A percentile compares a stretch with the other conserved stretches of the same genome.
Conservation (phyloP, 2,888 invertebrate genomes). For the Drosophila nr. medialis region DNA sequence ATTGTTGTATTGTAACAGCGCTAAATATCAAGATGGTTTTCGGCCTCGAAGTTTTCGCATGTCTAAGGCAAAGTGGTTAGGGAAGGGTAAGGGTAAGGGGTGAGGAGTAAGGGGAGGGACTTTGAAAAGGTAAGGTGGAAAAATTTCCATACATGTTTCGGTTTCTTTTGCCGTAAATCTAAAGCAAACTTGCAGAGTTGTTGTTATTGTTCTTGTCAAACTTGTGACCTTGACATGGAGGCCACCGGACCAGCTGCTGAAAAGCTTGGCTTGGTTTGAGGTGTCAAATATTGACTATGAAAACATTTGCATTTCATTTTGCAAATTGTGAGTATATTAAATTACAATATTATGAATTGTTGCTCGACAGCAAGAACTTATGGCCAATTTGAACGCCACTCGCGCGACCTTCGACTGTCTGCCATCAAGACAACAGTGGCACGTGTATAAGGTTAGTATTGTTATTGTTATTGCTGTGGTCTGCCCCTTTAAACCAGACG, state of each 20-base stretch:
- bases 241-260: constrained; percentile 2
- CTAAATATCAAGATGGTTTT: constrained; percentile 48
- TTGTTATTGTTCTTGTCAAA: constrained; percentile 7
- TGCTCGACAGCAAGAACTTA: constrained; percentile 8
- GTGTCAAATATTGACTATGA: constrained; percentile 67
- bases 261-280: constrained; percentile 3
- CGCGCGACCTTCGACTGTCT: constrained; percentile 59
- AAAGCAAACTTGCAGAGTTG: constrained; percentile 48
- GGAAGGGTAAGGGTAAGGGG: not conserved
- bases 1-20: constrained; percentile 19
- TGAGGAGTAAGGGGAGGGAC: not conserved
- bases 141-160: constrained; percentile 19
- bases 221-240: constrained; percentile 36
- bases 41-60: constrained; percentile 44
- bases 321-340: constrained; percentile 47
- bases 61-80: constrained; percentile 21
- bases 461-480: constrained; percentile 14
- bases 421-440: constrained; percentile 14
- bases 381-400: constrained; percentile 11
- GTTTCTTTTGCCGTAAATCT: constrained; percentile 47
- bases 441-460: constrained; percentile 13
- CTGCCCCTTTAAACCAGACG: constrained; percentile 3
- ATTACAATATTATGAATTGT: constrained; percentile 53
- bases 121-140: not conserved
- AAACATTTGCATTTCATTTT: constrained; percentile 61